A percentile compares a stretch with the other conserved stretches of the same genome.
phyloP scores from a whole-genome alignment of 2,888 invertebrate genomes.

The Laothoe populi region DNA sequence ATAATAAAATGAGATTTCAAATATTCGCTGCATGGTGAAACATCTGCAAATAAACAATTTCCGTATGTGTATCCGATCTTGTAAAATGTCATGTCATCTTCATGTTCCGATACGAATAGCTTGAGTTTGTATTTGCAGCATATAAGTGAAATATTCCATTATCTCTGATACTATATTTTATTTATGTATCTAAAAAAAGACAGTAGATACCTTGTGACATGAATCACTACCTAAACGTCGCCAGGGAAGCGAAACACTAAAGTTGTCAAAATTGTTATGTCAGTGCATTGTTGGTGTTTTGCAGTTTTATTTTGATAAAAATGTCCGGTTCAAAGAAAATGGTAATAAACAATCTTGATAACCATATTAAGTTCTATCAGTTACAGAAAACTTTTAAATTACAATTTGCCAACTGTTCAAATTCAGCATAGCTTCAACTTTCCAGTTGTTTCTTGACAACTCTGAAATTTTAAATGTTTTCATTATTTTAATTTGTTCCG shows the following conservation, averaged over 20 bases:
- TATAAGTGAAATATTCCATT: neutral
- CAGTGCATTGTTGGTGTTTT: constrained; percentile 65
- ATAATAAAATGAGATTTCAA: too few relatives aligned
- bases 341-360: constrained; percentile 55
- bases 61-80: constrained; percentile 24
- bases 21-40: neutral
- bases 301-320: constrained; percentile 54
- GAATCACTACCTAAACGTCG: constrained; percentile 1
- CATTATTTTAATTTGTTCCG: constrained; percentile 26
- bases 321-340: constrained; percentile 79
- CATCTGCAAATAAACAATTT: neutral
- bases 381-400: neutral
- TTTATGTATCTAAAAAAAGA: neutral
- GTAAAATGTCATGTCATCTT: constrained; percentile 51
- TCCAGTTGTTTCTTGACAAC: constrained; percentile 41
- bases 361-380: neutral
- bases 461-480: constrained; percentile 49
- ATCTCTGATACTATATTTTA: neutral
- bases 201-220: constrained; percentile 1
- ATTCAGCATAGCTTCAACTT: constrained; percentile 33
- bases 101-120: neutral
- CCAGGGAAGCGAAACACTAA: constrained; percentile 15
- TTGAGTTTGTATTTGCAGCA: neutral
- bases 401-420: neutral
- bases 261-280: constrained; percentile 44